phyloP scores from a whole-genome alignment of 2,888 invertebrate species.

The Phortica okadai region DNA sequence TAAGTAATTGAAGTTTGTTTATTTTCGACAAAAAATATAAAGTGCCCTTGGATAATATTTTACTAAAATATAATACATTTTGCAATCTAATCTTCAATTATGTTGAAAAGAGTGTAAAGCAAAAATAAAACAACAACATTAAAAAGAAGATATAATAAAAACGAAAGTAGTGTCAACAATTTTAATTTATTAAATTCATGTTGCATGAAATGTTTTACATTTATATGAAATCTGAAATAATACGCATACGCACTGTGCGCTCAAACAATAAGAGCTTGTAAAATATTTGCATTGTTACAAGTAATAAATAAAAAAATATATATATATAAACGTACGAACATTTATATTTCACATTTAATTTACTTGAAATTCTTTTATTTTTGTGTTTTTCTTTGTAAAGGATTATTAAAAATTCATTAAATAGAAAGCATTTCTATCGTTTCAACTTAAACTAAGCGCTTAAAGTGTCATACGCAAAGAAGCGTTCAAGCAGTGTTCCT shows the following conservation, averaged over 20 bases:
- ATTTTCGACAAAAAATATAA: background rate
- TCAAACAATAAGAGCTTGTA: background rate
- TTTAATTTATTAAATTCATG: conserved; percentile 11
- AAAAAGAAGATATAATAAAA: background rate
- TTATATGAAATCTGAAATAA: background rate
- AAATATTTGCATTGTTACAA: conserved; percentile 22
- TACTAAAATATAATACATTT: background rate
- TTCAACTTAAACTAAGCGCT: background rate
- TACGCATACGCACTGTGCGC: background rate
- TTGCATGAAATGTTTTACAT: background rate
- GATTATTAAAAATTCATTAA: conserved; percentile 32
- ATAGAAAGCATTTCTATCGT: conserved; percentile 21
- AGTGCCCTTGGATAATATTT: background rate
- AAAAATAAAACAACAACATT: too few species aligned
- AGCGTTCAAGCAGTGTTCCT: background rate
- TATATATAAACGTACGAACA: background rate
- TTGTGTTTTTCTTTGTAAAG: background rate
- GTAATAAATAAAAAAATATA: conserved; percentile 4
- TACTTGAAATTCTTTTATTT: background rate
- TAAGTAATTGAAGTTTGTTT: background rate
- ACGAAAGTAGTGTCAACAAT: background rate
- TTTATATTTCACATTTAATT: conserved; percentile 6
- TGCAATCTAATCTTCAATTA: background rate
- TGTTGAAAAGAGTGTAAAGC: background rate
- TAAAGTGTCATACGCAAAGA: background rate